Percentiles rank a stretch among this genome's conserved stretches.
Evolutionary conservation across 1,140 invertebrate species (phyloP).

Genomic region (Rhopalosiphum padi): DNA sequence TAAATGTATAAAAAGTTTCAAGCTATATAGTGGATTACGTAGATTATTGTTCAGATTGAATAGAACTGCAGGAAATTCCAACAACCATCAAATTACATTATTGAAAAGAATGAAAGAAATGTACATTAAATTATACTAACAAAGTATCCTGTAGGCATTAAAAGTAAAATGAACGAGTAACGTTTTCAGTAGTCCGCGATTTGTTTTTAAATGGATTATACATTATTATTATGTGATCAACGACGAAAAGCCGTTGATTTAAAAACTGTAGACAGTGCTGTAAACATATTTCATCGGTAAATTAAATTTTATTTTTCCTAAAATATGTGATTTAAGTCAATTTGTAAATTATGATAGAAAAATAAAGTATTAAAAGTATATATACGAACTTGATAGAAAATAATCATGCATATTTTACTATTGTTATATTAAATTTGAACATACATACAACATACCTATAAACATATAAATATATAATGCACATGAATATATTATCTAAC

Average conservation of each 20-base stretch:
- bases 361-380: background rate
- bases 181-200: background rate
- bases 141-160: background rate
- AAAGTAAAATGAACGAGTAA: background rate
- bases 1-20: constrained; percentile 2
- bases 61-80: background rate
- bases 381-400: background rate
- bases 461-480: too few species aligned
- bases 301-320: background rate
- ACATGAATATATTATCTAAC: background rate
- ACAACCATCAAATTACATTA: background rate
- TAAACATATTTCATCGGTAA: background rate
- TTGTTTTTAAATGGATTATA: constrained; percentile 2
- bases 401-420: background rate
- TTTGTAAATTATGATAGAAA: background rate
- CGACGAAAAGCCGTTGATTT: background rate
- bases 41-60: background rate
- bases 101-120: background rate
- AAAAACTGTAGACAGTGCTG: background rate
- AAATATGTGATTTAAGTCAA: background rate
- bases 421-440: background rate
- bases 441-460: background rate
- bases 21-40: background rate
- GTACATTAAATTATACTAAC: constrained; percentile 7
- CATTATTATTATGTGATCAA: background rate